These are phyloP conservation scores for Gallinago solitaria DNA, from an alignment of 2,797 vertebrate species.

Conservation along the genomic window DNA sequence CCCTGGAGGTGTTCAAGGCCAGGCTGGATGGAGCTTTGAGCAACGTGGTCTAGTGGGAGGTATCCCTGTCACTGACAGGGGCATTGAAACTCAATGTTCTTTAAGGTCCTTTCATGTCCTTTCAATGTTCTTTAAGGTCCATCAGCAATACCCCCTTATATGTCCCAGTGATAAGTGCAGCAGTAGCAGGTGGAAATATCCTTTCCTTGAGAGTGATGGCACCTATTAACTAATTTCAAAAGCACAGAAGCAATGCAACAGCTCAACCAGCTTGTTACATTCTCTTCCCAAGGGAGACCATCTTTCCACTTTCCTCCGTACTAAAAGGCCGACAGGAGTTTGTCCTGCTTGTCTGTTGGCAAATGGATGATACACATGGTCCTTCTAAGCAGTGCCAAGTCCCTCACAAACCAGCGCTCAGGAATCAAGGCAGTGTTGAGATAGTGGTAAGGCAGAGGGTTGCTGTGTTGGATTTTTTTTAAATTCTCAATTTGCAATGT, in stretches of 20 bases:
- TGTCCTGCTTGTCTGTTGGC: background rate
- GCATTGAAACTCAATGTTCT: too few species aligned
- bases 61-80: too few species aligned
- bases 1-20: too few species aligned
- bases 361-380: too few species aligned
- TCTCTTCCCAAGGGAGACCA: background rate
- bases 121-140: too few species aligned
- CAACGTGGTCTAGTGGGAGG: too few species aligned
- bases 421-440: background rate
- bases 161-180: background rate
- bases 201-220: background rate
- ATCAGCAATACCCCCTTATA: background rate
- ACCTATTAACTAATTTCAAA: background rate
- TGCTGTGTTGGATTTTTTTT: background rate
- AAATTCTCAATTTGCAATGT: background rate
- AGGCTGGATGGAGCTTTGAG: too few species aligned
- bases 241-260: background rate
- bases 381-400: background rate
- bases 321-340: background rate
- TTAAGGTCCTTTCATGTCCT: too few species aligned
- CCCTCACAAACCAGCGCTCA: background rate
- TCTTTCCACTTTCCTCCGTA: background rate
- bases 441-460: background rate
- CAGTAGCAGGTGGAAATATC: background rate
- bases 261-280: background rate